These are phyloP conservation scores for Oreocharis arfaki DNA, from an alignment of 2,113 vertebrate genomes.

Conservation along the genomic window DNA sequence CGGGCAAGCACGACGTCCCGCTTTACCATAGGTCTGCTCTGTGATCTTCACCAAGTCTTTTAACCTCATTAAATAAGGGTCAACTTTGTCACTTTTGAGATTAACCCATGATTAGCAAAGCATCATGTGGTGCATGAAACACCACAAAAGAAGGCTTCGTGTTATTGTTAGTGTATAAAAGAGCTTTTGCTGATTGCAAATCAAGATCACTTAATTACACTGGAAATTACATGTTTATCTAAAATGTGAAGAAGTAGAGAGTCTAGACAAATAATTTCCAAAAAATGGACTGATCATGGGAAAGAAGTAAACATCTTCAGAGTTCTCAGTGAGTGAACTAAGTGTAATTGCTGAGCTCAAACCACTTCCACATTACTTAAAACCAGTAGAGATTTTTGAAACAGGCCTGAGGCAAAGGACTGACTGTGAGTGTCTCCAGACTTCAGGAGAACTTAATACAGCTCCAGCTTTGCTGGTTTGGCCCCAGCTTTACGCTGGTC, in stretches of 20 bases:
- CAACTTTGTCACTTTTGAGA: neutral
- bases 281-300: neutral
- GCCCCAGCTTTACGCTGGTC: neutral
- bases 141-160: neutral
- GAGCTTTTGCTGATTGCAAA: neutral
- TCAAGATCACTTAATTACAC: neutral
- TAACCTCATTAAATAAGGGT: conserved; percentile 42
- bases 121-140: neutral
- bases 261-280: neutral
- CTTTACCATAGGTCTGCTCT: neutral
- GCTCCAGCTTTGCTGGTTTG: neutral
- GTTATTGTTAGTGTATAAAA: neutral
- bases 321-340: neutral
- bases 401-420: neutral
- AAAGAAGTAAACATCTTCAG: neutral
- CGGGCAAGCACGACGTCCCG: neutral
- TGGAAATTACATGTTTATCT: neutral
- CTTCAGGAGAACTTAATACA: neutral
- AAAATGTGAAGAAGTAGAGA: neutral
- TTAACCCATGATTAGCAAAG: neutral
- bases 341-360: neutral
- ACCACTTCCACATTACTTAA: neutral
- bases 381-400: neutral
- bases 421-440: neutral
- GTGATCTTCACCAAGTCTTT: neutral